Base-by-base conservation (phyloP, 53 echinoderm and acorn worm species). In the Hippasteria phrygiana region DNA sequence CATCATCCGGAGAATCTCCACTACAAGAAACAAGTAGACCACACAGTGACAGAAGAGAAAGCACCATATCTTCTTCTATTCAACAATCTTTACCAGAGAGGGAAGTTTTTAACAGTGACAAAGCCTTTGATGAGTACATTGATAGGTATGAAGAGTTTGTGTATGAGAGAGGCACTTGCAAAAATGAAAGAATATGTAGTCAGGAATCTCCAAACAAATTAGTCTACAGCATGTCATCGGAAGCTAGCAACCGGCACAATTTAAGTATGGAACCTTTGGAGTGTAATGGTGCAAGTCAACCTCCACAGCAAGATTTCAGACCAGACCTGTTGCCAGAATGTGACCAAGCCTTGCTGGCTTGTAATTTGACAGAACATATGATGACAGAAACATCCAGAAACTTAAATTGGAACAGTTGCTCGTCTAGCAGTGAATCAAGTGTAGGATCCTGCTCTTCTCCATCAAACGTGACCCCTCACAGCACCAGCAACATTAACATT, bases 291-390 rank as follows among this genome's bases (percentile, higher is more conserved):
- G 1, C 80, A 56, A 80, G 42, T 12, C 62, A 39, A 8, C 62
- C 22, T 31, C 22, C 40, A 34, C 40, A 72, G 43, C 72, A 72
- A 37, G 43, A 59, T 40, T 80, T 80, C 31, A 37, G 63, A 38
- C 80, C 42, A 24, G 80, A 80, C 62, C 62, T 80, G 59, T 41
- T 80, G 42, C 80, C 80, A 62, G 80, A 80, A n/a, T 80, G 80
- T 40, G 80, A 80, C 36, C 80, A 80, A 41, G 80, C 28, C 62
- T 62, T 80, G n/a, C 62, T 80, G 22, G 59, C 62, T 8, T 2
- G 33, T 40, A 35, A 51, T 22, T 40, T 63, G 35, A 62, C 11
- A 22, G 62, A 80, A 62, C 20, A 2, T n/a, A n/a, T n/a, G n/a
- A n/a, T 29, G 43, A 43, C 46, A 3, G 46, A 46, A 38, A 26